phyloP scores from a whole-genome alignment of 2,113 vertebrate species.

The Pseudonaja textilis region DNA sequence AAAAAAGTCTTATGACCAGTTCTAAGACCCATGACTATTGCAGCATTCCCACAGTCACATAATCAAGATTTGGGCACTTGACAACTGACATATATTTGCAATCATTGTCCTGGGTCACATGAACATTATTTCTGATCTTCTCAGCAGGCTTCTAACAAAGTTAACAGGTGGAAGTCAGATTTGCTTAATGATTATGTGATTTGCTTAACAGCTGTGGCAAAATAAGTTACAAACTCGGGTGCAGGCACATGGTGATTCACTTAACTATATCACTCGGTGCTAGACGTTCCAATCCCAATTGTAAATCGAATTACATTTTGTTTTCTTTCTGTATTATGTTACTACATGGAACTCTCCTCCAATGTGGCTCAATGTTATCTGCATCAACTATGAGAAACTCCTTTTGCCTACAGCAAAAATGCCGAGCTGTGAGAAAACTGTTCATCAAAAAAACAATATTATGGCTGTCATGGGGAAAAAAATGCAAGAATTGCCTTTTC shows the following conservation, averaged over 20 bases:
- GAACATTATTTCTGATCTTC: neutral
- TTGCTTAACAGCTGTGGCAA: neutral
- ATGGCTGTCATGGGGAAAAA: neutral
- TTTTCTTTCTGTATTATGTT: neutral
- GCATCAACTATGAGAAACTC: neutral
- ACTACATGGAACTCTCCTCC: neutral
- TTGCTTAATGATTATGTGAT: neutral
- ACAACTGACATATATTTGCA: neutral
- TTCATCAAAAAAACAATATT: neutral
- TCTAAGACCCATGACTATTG: neutral
- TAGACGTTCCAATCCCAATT: neutral
- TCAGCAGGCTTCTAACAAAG: neutral
- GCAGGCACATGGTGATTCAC: neutral
- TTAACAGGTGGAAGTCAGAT: neutral
- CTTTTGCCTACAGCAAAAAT: neutral
- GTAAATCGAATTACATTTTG: neutral
- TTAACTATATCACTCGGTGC: neutral
- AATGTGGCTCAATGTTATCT: neutral
- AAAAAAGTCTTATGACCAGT: no score
- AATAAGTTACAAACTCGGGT: neutral
- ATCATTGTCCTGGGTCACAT: neutral
- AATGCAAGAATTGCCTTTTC: neutral
- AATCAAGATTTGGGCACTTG: neutral
- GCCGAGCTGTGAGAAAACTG: neutral
- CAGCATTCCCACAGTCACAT: neutral